phyloP scores from a whole-genome alignment of 1,140 invertebrate species.

The Bombus polaris region DNA sequence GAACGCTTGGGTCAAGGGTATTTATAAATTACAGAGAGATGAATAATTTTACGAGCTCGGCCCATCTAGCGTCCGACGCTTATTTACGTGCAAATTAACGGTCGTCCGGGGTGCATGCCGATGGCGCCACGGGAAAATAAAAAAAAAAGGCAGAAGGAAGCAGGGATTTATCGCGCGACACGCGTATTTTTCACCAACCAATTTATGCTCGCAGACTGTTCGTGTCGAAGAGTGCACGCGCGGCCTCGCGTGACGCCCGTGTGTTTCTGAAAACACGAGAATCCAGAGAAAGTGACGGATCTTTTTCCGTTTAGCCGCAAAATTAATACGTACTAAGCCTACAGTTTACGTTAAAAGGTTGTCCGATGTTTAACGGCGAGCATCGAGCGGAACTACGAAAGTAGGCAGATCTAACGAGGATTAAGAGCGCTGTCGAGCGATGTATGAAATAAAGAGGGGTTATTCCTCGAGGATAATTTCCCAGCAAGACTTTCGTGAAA shows the following conservation, averaged over 20 bases:
- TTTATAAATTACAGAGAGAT: constrained; percentile 10
- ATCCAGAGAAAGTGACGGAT: neutral
- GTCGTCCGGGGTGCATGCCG: neutral
- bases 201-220: constrained; percentile 29
- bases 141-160: neutral
- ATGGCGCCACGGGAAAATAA: neutral
- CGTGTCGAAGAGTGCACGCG: neutral
- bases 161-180: constrained; percentile 25
- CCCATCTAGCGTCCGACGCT: neutral
- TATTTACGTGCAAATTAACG: constrained; percentile 40
- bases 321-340: too few species aligned
- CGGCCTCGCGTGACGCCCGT: neutral
- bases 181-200: neutral
- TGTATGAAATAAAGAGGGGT: too few species aligned
- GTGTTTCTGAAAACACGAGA: neutral
- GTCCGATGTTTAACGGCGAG: neutral
- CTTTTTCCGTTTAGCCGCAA: neutral
- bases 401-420: neutral
- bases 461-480: neutral
- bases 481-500: neutral
- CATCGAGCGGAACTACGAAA: neutral
- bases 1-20: neutral
- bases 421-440: neutral
- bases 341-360: too few species aligned
- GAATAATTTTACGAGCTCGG: constrained; percentile 44